These are phyloP conservation scores for Scolopax rusticola DNA, from an alignment of 2,797 vertebrate genomes.

Conservation along the genomic window DNA sequence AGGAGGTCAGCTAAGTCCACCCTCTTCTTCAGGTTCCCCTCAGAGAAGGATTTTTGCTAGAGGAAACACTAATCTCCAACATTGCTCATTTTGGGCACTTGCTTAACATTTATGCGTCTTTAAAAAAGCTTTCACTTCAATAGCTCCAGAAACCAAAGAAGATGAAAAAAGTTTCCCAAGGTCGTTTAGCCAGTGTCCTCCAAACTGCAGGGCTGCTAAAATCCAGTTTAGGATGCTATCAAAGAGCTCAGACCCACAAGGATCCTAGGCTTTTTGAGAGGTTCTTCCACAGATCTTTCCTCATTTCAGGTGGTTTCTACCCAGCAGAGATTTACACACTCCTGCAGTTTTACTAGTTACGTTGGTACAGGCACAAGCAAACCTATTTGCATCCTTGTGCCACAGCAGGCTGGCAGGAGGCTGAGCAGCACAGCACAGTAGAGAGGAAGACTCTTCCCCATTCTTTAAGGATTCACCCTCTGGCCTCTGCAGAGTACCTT, in stretches of 20 bases:
- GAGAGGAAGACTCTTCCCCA: background rate
- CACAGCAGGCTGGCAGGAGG: background rate
- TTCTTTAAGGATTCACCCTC: background rate
- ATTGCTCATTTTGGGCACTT: background rate
- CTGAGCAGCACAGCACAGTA: background rate
- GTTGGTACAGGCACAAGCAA: background rate
- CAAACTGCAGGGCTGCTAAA: background rate
- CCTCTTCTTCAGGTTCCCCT: background rate
- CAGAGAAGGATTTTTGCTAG: background rate
- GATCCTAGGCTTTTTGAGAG: background rate
- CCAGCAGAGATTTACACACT: background rate
- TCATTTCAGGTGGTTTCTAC: background rate
- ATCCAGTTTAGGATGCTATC: background rate
- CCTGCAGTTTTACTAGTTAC: background rate
- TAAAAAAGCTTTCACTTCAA: background rate
- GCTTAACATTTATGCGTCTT: background rate
- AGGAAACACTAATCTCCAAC: background rate
- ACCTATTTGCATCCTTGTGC: background rate
- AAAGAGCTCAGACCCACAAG: background rate
- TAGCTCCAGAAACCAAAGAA: background rate
- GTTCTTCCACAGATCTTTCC: background rate
- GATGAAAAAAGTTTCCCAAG: background rate
- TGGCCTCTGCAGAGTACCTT: background rate
- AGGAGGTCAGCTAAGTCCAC: background rate
- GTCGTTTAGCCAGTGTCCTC: background rate